A percentile compares a stretch with the other conserved stretches of the same genome.
phyloP scores from a whole-genome alignment of 1,140 invertebrate genomes.

The Drosophila bipectinata region DNA sequence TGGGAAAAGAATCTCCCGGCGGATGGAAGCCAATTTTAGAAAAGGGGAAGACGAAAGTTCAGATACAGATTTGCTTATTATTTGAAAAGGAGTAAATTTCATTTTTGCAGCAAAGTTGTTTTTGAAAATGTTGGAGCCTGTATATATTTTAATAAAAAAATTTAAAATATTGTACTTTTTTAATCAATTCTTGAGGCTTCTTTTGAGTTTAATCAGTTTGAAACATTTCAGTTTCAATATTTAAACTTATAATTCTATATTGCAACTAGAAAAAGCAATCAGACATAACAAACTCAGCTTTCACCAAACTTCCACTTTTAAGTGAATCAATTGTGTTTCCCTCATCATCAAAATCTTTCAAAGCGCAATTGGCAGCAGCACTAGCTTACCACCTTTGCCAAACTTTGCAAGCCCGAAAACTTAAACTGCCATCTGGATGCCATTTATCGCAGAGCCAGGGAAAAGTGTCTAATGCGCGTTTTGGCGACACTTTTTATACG shows the following conservation, averaged over 20 bases:
- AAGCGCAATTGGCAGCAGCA: constrained; percentile 37
- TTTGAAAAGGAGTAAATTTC: neutral
- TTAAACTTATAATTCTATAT: too few species aligned
- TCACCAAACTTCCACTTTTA: constrained; percentile 3
- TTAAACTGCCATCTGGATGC: constrained; percentile 56
- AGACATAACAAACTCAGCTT: neutral
- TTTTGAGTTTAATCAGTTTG: too few species aligned
- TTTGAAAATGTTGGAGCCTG: too few species aligned
- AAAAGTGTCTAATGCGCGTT: constrained; percentile 59
- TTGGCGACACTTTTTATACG: constrained; percentile 55
- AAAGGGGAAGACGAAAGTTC: neutral
- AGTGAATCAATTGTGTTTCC: constrained; percentile 46
- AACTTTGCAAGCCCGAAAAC: constrained; percentile 37
- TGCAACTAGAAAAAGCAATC: neutral
- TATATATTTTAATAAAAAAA: neutral
- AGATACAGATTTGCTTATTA: neutral
- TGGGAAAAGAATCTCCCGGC: constrained; percentile 17
- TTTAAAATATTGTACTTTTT: too few species aligned
- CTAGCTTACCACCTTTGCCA: constrained; percentile 33
- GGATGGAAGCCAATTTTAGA: constrained; percentile 22
- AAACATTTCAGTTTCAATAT: too few species aligned
- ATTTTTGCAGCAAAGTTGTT: neutral
- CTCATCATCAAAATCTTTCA: constrained; percentile 53
- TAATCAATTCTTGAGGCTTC: too few species aligned
- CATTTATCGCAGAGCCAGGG: constrained; percentile 55